phyloP scores from a whole-genome alignment of 64 coral and sea anemone genomes.

The Platygyra sinensis region DNA sequence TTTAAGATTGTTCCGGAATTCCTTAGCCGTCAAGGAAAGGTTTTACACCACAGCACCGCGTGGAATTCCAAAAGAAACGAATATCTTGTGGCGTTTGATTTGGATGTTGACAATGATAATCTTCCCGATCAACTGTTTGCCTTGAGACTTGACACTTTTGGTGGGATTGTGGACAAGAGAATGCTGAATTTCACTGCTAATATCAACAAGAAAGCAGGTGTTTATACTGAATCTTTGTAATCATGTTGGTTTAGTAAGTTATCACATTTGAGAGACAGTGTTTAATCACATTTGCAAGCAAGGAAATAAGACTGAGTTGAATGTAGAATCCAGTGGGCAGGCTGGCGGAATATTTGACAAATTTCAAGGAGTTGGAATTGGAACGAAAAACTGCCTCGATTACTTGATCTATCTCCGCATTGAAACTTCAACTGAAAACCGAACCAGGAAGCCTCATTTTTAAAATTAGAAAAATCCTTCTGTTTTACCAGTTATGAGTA shows the following conservation, averaged over 20 bases:
- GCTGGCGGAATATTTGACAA: too few relatives aligned
- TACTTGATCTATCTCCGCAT: too few relatives aligned
- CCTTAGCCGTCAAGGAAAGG: conserved; percentile 33
- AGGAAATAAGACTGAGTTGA: too few relatives aligned
- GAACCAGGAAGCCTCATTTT: too few relatives aligned
- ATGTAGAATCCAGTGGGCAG: too few relatives aligned
- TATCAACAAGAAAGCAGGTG: conserved; percentile 24
- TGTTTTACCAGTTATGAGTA: too few relatives aligned
- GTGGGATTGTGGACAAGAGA: conserved; percentile 40
- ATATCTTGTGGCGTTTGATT: conserved; percentile 83
- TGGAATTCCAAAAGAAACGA: conserved; percentile 70
- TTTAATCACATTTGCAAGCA: too few relatives aligned
- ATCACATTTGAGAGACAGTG: too few relatives aligned
- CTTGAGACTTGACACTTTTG: conserved; percentile 31
- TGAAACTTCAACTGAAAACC: too few relatives aligned
- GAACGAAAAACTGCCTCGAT: too few relatives aligned
- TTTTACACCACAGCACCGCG: conserved; percentile 66
- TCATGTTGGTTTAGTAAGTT: not conserved
- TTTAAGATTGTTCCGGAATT: conserved; percentile 45
- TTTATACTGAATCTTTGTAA: not conserved
- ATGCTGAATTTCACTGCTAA: conserved; percentile 71
- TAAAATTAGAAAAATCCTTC: too few relatives aligned
- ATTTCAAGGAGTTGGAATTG: too few relatives aligned
- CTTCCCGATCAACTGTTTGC: conserved; percentile 72
- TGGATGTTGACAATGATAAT: conserved; percentile 63